Evolutionary conservation across 2,888 invertebrate species (phyloP).

Genomic region (Cenopis cana): DNA sequence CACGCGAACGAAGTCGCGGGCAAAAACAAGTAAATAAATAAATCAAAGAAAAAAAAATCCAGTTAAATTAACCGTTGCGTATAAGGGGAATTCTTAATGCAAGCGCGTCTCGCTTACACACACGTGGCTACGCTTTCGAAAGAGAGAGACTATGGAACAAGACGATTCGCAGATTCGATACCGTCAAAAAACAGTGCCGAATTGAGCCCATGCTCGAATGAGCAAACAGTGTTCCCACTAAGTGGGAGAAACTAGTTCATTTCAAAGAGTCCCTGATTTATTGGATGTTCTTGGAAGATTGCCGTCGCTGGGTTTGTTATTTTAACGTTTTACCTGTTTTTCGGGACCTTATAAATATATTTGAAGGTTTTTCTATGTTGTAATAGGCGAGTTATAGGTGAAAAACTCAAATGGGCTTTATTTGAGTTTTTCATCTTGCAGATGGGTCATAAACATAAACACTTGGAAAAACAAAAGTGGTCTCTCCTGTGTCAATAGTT

Average conservation of each 20-base stretch:
- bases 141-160: not conserved
- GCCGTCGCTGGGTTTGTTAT: conserved; percentile 17
- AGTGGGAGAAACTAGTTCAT: conserved; percentile 39
- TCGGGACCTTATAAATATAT: too few species aligned
- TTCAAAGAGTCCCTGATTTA: conserved; percentile 36
- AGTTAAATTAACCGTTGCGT: too few species aligned
- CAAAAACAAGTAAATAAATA: too few species aligned
- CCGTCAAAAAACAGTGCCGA: not conserved
- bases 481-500: too few species aligned
- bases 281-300: conserved; percentile 36
- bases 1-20: too few species aligned
- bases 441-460: too few species aligned
- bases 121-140: not conserved
- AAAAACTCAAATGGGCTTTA: too few species aligned
- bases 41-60: too few species aligned
- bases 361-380: too few species aligned
- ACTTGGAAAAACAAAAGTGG: too few species aligned
- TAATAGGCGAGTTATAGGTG: too few species aligned
- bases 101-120: not conserved
- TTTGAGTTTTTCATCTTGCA: too few species aligned
- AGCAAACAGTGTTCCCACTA: conserved; percentile 32
- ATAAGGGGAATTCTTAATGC: not conserved
- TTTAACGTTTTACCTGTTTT: conserved; percentile 17
- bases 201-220: conserved; percentile 6
- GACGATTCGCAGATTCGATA: not conserved